Evolutionary conservation across 2,888 invertebrate species (phyloP).

Genomic region (Mesodorylaimus sp.): DNA sequence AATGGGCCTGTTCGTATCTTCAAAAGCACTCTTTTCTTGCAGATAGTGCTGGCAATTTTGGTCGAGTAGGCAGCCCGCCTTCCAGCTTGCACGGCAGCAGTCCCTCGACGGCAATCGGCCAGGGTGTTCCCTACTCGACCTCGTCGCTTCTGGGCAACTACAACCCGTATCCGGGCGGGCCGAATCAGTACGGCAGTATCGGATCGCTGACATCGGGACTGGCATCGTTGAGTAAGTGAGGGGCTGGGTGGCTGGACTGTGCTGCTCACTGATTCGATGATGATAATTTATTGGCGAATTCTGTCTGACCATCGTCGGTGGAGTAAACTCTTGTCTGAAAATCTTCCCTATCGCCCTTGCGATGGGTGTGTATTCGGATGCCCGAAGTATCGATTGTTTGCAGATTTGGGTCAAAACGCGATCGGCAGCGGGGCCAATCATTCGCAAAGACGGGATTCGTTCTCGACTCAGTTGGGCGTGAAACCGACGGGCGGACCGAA

Average conservation of each 20-base stretch:
- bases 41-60: too few species aligned
- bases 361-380: too few species aligned
- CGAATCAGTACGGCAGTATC: not conserved
- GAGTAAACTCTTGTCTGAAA: too few species aligned
- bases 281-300: too few species aligned
- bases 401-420: slow-evolving; percentile 2
- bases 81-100: slow-evolving; percentile 13
- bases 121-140: slow-evolving; percentile 1
- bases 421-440: not conserved
- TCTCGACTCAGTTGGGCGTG: not conserved
- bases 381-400: too few species aligned
- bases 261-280: too few species aligned
- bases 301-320: too few species aligned
- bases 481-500: slow-evolving; percentile 1
- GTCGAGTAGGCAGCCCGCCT: slow-evolving; percentile 12
- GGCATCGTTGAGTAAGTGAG: not conserved
- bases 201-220: slow-evolving; percentile 1
- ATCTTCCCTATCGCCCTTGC: too few species aligned
- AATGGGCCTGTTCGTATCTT: too few species aligned
- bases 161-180: not conserved
- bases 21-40: too few species aligned
- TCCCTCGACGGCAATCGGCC: slow-evolving; percentile 10
- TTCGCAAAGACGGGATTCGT: slow-evolving; percentile 2
- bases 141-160: slow-evolving; percentile 4
- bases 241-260: too few species aligned